Conservation (phyloP, 2,888 invertebrate genomes). For the Agrilus cyanescens region DNA sequence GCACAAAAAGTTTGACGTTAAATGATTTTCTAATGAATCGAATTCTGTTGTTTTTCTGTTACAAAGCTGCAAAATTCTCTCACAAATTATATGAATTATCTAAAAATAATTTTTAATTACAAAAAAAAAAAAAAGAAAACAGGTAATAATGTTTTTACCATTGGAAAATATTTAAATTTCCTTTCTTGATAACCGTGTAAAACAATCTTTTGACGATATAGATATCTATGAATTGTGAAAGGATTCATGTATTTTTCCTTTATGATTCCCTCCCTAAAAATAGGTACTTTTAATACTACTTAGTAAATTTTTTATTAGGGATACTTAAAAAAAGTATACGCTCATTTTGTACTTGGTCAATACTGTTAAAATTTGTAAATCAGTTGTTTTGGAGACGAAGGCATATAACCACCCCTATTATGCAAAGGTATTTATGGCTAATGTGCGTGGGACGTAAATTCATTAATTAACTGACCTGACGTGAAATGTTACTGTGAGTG, state of each 20-base stretch:
- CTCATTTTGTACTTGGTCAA: not conserved
- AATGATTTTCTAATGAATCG: conserved; percentile 41
- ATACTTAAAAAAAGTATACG: not conserved
- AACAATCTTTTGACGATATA: conserved; percentile 57
- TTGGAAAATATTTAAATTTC: conserved; percentile 62
- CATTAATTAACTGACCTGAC: conserved; percentile 42
- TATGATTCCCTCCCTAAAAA: conserved; percentile 31
- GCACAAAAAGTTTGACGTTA: conserved; percentile 45
- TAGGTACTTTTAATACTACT: conserved; percentile 1
- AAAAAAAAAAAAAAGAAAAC: not conserved
- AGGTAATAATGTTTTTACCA: conserved; percentile 41
- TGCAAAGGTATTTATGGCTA: not conserved
- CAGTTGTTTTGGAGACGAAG: not conserved
- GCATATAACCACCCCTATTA: too few relatives aligned
- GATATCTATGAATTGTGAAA: conserved; percentile 57
- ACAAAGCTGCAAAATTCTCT: conserved; percentile 60
- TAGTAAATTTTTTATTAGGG: too few relatives aligned
- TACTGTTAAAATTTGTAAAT: conserved; percentile 1
- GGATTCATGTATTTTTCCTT: conserved; percentile 41
- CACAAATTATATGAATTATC: conserved; percentile 69
- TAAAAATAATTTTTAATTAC: conserved; percentile 28
- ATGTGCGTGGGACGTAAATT: not conserved
- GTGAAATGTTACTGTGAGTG: conserved; percentile 62
- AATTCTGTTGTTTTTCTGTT: conserved; percentile 50
- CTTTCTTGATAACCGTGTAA: conserved; percentile 72